Evolutionary conservation across 2,113 vertebrate genomes (phyloP).

Genomic region (Ardeotis arabs): DNA sequence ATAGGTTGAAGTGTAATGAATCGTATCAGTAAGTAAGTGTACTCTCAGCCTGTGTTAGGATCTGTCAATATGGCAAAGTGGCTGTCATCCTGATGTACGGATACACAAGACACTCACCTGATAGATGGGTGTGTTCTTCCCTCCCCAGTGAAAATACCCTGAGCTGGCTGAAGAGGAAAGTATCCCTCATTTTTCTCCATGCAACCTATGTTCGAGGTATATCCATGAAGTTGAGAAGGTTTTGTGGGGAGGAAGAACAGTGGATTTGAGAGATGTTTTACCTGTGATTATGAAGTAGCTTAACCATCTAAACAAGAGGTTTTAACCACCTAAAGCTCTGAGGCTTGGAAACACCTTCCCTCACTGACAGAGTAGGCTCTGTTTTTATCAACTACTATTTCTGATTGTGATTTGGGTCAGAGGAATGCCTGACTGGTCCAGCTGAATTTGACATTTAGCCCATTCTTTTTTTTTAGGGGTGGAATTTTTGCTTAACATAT

Average conservation of each 20-base stretch:
- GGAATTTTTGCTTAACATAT: not conserved
- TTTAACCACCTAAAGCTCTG: not conserved
- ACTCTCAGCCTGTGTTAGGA: not conserved
- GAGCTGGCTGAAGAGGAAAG: not conserved
- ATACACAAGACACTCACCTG: not conserved
- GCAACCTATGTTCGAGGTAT: not conserved
- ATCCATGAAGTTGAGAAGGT: not conserved
- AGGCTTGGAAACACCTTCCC: not conserved
- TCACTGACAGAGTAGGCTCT: not conserved
- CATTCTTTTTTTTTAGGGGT: not conserved
- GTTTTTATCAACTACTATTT: not conserved
- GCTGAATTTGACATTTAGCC: not conserved
- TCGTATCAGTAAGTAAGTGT: slow-evolving; percentile 39
- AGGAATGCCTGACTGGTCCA: not conserved
- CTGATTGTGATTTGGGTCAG: not conserved
- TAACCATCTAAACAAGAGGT: not conserved
- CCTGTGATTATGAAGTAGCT: not conserved
- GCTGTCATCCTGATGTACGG: not conserved
- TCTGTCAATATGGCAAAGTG: slow-evolving; percentile 36
- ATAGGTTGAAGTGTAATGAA: slow-evolving; percentile 32
- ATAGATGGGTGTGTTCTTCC: not conserved
- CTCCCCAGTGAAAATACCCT: not conserved
- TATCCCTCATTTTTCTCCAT: not conserved
- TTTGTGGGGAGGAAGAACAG: not conserved
- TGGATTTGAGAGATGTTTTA: not conserved